Evolutionary conservation across 2,113 vertebrate genomes (phyloP), one percentile per base, ranked within the genome.

Genomic region (Petrocephalus microphthalmus): DNA sequence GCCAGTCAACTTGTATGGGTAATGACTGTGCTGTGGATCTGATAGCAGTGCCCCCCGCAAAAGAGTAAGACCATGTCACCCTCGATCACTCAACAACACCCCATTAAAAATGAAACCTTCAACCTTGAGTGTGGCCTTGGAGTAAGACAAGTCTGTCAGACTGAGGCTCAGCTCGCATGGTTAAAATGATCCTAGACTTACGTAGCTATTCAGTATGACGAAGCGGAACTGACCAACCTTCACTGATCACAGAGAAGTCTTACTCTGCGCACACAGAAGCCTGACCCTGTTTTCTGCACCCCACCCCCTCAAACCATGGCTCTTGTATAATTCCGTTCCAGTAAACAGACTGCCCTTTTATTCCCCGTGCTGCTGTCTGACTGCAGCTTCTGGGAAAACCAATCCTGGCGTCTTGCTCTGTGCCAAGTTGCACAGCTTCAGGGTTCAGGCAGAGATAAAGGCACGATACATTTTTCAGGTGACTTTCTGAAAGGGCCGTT

Each of bases 101-200:
- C 53, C 49, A 87, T 84, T 81, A 81, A 93, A 42, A 78, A 78
- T 78, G 33, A 33, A 19, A 78, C 25, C 2, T 78, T 90, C 90
- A 89, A 45, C 90, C 90, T 89, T 90, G 91, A 89, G 53, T 87
- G 81, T 42, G 81, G 87, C 89, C 49, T 86, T 89, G 87, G 88
- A 37, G 86, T 81, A 53, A 90, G 86, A 78, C 10, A 54, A 49
- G n/a, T 84, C 19, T 81, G 81, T 20, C 51, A 33, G 4, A 29
- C 25, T 13, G 13, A 33, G 84, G 45, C 20, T 85, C 52, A 25
- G 49, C 84, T 19, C 1, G 7, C 33, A 25, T 54, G 29, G 84
- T 49, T 52, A 54, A 29, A 54, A 22, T 33, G 49, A 33, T 85
- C 84, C 52, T 33, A 33, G 25, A 33, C 29, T 37, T 15, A 15